Evolutionary conservation across 2,888 invertebrate genomes (phyloP), one percentile per base, ranked within the genome.

Genomic region (Candidula unifasciata): DNA sequence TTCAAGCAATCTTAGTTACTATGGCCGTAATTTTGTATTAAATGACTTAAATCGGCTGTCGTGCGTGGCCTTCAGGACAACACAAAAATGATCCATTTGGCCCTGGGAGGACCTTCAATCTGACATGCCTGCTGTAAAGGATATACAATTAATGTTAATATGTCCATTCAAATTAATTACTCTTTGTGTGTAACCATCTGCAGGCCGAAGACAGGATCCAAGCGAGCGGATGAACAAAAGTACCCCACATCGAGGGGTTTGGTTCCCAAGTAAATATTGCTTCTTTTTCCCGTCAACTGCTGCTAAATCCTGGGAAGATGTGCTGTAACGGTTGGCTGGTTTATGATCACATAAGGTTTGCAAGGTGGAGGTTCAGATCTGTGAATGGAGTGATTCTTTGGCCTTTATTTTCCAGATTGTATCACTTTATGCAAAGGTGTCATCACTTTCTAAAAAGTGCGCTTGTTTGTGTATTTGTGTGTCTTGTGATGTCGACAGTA

Each of bases 171-270:
- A 44, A 13, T 44, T 68, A 33, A 68, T 37, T 57, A 21, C 8
- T 71, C 0, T 80, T 33, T 64, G 33, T 71, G 35, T 66, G 35
- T 66, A 54, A 82, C 73, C 35, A 82, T 37, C 81, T 85, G 60
- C 86, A 89, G 90, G 86, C 87, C 89, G 13, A 89, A 88, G 52
- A 87, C 89, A 54, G 87, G 85, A 16, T 84, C 85, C 35, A 88
- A 86, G 80, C 81, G 87, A 52, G 85, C 86, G 35, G 86, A 85
- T 3, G 88, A 88, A 35, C 88, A 89, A 30, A 84, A 88, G 77
- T 90, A 87, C 81, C 91, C 91, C 30, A 81, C 87, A 6, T 90
- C 91, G 21, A 81, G 91, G 79, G 91, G 91, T 1, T 86, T 91
- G 74, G 90, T 91, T 18, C 90, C 90, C 21, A 91, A 91, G 81